phyloP scores from a whole-genome alignment of 1,140 invertebrate species.

The Apocrypta bakeri region DNA sequence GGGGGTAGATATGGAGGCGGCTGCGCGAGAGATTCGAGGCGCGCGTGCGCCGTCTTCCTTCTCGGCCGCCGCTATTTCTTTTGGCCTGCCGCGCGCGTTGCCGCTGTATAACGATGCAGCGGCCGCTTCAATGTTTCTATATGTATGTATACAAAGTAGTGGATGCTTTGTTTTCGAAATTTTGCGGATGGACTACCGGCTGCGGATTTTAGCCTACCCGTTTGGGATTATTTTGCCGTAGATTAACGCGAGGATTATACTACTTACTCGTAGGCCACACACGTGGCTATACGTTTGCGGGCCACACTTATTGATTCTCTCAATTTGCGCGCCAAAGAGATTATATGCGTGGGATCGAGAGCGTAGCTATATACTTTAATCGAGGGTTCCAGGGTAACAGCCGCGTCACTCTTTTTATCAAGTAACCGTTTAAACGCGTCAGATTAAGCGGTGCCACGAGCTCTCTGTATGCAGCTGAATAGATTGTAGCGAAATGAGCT shows the following conservation, averaged over 20 bases:
- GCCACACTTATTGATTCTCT: background rate
- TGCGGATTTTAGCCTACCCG: no score
- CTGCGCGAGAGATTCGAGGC: no score
- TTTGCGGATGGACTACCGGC: background rate
- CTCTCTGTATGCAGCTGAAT: no score
- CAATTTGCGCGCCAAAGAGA: background rate
- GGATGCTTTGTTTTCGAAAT: background rate
- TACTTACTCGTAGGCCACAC: no score
- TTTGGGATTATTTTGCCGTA: background rate
- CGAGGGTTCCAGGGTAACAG: no score
- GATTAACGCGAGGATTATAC: background rate
- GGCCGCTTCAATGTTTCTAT: background rate
- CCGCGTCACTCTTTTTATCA: background rate
- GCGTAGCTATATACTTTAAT: no score
- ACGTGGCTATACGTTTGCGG: no score
- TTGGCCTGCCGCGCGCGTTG: background rate
- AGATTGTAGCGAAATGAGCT: background rate
- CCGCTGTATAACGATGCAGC: no score
- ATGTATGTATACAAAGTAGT: no score
- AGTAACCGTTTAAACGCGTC: background rate
- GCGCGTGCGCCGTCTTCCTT: no score
- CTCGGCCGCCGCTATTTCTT: background rate
- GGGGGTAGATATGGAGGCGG: background rate
- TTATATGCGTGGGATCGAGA: background rate
- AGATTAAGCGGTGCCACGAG: background rate